Evolutionary conservation across 2,797 vertebrate species (phyloP), one percentile per base, ranked within the genome.

Genomic region (Amphiprion clarkii): DNA sequence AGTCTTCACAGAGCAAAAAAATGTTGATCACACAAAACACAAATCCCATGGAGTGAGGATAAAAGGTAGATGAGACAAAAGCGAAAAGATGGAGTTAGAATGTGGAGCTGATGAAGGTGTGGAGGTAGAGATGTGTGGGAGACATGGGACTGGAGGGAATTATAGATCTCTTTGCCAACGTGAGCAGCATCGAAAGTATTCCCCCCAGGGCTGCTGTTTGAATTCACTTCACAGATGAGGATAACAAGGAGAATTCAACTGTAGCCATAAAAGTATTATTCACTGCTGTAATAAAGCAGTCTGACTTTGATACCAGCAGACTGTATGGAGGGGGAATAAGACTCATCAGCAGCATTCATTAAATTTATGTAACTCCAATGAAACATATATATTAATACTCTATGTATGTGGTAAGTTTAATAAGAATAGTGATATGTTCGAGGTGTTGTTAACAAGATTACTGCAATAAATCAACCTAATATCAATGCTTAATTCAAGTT

Each of bases 111-210:
- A 65, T 76, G 76, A 68, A 55, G 49, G 58, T 52, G 54, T 49
- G 49, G 67, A 60, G 58, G 63, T 52, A 56, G 76, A 74, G 64
- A 62, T 67, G 49, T 63, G 76, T 63, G 61, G 69, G 73, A 62
- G 62, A 59, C 39, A 56, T 39, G 62, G 39, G 67, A 69, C 59
- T 66, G 69, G 68, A 79, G 79, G 79, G 84, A 82, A 67, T 85
- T 82, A 83, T 67, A 83, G 81, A 84, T 82, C 79, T 89, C 78
- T 84, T 76, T 82, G 77, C 23, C 82, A 80, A 81, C 76, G 81
- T 88, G 86, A 89, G 87, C 86, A 66, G 87, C 81, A 87, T 83
- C 66, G 59, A 85, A 75, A 89, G 60, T 39, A 68, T 39, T 31
- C 52, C 64, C 62, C 51, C 42, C 33, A 73, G 49, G 23, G 68